phyloP scores from a whole-genome alignment of 2,888 invertebrate genomes.

The Anoplius nigerrimus region DNA sequence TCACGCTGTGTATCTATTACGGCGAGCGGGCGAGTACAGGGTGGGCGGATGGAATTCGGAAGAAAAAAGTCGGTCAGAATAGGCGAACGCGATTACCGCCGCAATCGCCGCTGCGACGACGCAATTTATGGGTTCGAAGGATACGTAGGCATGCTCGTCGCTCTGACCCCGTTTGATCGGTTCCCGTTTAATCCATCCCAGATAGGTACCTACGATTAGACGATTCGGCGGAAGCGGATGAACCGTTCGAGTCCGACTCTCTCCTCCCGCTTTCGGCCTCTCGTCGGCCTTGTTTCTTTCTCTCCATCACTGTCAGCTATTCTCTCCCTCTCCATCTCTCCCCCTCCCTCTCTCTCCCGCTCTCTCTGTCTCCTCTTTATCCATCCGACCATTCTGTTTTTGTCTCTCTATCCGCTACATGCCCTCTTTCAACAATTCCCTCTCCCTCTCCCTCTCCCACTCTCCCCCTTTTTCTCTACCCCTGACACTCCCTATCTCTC shows the following conservation, averaged over 20 bases:
- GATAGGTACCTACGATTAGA: slow-evolving; percentile 57
- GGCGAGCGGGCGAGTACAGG: no score
- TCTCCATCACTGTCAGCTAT: slow-evolving; percentile 19
- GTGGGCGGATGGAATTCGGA: neutral
- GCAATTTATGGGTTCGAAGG: slow-evolving; percentile 45
- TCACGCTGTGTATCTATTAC: no score
- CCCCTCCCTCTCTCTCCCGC: slow-evolving; percentile 23
- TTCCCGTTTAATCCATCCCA: slow-evolving; percentile 51
- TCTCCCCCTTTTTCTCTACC: neutral
- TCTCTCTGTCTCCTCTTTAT: slow-evolving; percentile 10
- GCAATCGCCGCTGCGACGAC: slow-evolving; percentile 38
- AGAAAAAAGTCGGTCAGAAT: neutral
- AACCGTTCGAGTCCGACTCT: slow-evolving; percentile 35
- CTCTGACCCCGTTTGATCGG: slow-evolving; percentile 46
- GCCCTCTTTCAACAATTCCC: slow-evolving; percentile 4
- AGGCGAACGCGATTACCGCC: slow-evolving; percentile 40
- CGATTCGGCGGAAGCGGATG: slow-evolving; percentile 51
- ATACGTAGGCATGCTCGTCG: slow-evolving; percentile 31
- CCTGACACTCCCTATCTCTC: neutral
- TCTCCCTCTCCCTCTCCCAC: neutral
- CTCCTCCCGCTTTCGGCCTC: slow-evolving; percentile 14
- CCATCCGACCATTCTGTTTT: slow-evolving; percentile 14
- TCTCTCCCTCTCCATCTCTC: slow-evolving; percentile 16
- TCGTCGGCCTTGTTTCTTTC: neutral
- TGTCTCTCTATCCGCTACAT: slow-evolving; percentile 20